phyloP scores from a whole-genome alignment of 1,140 invertebrate genomes.

The Formica selysi region DNA sequence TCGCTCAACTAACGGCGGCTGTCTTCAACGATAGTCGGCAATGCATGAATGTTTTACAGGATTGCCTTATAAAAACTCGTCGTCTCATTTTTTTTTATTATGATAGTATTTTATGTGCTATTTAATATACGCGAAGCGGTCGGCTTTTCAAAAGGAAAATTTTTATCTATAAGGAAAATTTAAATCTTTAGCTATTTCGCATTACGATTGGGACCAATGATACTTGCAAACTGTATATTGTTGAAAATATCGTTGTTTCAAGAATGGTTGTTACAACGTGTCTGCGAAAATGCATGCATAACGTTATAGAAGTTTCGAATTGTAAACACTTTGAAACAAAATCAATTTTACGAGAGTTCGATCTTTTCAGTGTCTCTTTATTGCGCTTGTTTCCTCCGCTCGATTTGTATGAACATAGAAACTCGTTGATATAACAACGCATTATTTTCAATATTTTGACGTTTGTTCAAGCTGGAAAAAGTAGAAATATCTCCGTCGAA shows the following conservation, averaged over 20 bases:
- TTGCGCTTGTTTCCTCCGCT: constrained; percentile 3
- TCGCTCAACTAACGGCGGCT: constrained; percentile 14
- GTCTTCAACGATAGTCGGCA: constrained; percentile 23
- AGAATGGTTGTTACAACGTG: constrained; percentile 14
- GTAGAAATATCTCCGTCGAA: not conserved
- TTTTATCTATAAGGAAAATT: constrained; percentile 10
- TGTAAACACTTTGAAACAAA: constrained; percentile 32
- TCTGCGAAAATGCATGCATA: constrained; percentile 6
- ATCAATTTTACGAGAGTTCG: constrained; percentile 26
- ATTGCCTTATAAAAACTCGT: constrained; percentile 50
- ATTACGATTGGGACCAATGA: constrained; percentile 2
- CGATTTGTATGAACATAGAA: not conserved
- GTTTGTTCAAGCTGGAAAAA: not conserved
- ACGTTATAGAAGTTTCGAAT: constrained; percentile 17
- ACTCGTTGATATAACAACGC: not conserved
- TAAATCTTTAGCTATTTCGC: constrained; percentile 4
- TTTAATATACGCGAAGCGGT: constrained; percentile 33
- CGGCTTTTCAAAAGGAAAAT: constrained; percentile 30
- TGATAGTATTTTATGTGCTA: constrained; percentile 2
- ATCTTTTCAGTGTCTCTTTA: constrained; percentile 28
- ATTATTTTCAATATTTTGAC: constrained; percentile 59
- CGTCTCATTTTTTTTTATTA: constrained; percentile 6
- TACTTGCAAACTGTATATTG: constrained; percentile 24
- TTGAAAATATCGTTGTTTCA: not conserved
- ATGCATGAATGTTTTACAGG: constrained; percentile 28